phyloP scores from a whole-genome alignment of 2,797 vertebrate species.

The Catamblyrhynchus diadema region DNA sequence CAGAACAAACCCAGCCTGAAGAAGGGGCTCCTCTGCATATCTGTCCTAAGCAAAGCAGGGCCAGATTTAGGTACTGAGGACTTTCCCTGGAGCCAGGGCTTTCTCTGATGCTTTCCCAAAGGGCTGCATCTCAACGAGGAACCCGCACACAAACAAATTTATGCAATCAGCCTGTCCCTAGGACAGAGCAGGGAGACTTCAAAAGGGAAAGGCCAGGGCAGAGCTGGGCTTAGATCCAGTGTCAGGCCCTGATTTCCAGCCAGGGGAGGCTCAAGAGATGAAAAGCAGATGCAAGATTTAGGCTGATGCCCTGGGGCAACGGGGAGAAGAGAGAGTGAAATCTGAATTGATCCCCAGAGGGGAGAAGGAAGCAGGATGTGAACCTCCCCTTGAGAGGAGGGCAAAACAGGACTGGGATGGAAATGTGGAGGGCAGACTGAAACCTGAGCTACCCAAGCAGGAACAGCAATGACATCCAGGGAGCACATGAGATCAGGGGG shows the following conservation, averaged over 20 bases:
- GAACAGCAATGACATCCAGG: slow-evolving; percentile 47
- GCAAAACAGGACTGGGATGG: slow-evolving; percentile 40
- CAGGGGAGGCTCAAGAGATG: slow-evolving; percentile 42
- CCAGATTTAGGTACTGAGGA: slow-evolving; percentile 41
- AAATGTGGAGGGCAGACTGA: slow-evolving; percentile 59
- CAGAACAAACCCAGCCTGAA: slow-evolving; percentile 49
- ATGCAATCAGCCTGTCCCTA: slow-evolving; percentile 49
- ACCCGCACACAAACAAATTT: slow-evolving; percentile 50
- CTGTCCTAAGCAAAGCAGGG: slow-evolving; percentile 58
- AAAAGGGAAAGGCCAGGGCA: slow-evolving; percentile 57
- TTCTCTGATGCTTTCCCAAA: slow-evolving; percentile 60
- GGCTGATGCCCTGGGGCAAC: slow-evolving; percentile 14
- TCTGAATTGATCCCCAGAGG: slow-evolving; percentile 38
- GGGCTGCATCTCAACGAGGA: slow-evolving; percentile 45
- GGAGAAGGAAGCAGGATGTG: slow-evolving; percentile 51
- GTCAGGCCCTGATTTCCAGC: slow-evolving; percentile 22
- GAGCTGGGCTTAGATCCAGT: not conserved
- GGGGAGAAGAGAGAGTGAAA: slow-evolving; percentile 21
- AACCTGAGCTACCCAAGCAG: slow-evolving; percentile 49
- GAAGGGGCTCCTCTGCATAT: slow-evolving; percentile 42
- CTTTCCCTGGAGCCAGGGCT: slow-evolving; percentile 49
- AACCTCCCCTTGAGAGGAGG: slow-evolving; percentile 39
- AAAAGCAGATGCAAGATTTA: slow-evolving; percentile 52
- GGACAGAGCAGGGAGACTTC: slow-evolving; percentile 48
- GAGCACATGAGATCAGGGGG: slow-evolving; percentile 40